A percentile compares a stretch with the other conserved stretches of the same genome.
phyloP scores from a whole-genome alignment of 2,113 vertebrate genomes.

The Patagioenas fasciata region DNA sequence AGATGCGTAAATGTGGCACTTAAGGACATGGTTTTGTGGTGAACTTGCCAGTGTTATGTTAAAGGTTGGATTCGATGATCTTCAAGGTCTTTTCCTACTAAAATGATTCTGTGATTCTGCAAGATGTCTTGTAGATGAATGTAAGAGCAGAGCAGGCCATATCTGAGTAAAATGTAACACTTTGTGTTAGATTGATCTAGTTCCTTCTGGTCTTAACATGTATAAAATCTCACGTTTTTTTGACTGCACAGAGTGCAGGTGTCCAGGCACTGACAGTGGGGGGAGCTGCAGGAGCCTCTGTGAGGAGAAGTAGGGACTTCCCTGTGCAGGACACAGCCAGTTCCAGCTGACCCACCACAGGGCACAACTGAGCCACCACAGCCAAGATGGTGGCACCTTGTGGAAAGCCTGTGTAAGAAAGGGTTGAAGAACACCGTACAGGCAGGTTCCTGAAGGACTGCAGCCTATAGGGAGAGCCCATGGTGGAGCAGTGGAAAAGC shows the following conservation, averaged over 20 bases:
- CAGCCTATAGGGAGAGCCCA: background rate
- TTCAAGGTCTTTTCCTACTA: no score
- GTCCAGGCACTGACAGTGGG: background rate
- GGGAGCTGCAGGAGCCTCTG: background rate
- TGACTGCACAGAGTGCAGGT: accelerated
- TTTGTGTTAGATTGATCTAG: background rate
- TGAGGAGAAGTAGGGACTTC: background rate
- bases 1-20: no score
- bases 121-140: background rate
- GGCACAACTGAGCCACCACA: accelerated
- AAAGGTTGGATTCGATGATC: no score
- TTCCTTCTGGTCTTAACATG: background rate
- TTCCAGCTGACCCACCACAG: accelerated
- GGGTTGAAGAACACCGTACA: background rate
- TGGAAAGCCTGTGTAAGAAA: background rate
- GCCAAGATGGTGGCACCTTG: accelerated
- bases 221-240: background rate
- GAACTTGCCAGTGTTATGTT: no score
- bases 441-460: background rate
- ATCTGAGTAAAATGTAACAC: background rate
- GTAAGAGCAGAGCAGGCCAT: background rate
- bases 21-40: no score
- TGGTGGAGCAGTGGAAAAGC: background rate
- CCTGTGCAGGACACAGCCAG: accelerated
- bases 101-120: no score